A percentile compares a stretch with the other conserved stretches of the same genome.
Evolutionary conservation across 2,888 invertebrate species (phyloP).

Genomic region (Melieria picta): DNA sequence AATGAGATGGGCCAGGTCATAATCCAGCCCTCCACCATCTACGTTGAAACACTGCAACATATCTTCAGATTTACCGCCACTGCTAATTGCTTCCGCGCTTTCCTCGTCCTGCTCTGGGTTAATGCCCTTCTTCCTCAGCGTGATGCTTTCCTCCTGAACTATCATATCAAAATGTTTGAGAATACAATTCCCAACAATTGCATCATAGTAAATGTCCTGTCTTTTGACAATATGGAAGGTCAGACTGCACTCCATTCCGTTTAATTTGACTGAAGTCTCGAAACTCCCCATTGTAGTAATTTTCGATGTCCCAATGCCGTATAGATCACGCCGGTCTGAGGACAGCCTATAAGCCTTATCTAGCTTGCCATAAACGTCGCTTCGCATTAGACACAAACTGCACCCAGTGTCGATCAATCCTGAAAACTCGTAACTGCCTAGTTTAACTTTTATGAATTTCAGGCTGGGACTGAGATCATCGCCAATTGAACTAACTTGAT

Average conservation of each 20-base stretch:
- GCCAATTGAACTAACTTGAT: conserved; percentile 18
- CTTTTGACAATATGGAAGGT: conserved; percentile 6
- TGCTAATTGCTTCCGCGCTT: not conserved
- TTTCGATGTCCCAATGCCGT: conserved; percentile 14
- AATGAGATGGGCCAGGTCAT: conserved; percentile 13
- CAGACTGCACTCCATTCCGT: not conserved
- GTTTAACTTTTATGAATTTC: conserved; percentile 1
- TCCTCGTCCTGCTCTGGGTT: not conserved
- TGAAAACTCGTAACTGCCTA: conserved; percentile 4
- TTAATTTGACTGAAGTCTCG: not conserved
- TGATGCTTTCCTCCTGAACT: conserved; percentile 11
- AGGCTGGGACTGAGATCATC: not conserved
- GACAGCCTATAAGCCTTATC: conserved; percentile 9
- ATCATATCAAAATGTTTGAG: conserved; percentile 17
- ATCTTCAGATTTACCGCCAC: not conserved
- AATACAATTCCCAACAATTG: conserved; percentile 17
- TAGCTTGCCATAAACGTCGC: conserved; percentile 1
- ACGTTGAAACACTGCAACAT: conserved; percentile 3
- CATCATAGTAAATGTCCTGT: conserved; percentile 7
- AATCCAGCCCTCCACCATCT: not conserved
- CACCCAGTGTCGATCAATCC: conserved; percentile 16
- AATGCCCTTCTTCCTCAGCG: conserved; percentile 2
- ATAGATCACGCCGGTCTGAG: conserved; percentile 5
- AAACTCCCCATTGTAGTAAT: conserved; percentile 16
- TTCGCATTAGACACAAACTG: conserved; percentile 14